A percentile compares a stretch with the other conserved stretches of the same genome.
Evolutionary conservation across 1,140 invertebrate genomes (phyloP).

Genomic region (Tribolium castaneum): DNA sequence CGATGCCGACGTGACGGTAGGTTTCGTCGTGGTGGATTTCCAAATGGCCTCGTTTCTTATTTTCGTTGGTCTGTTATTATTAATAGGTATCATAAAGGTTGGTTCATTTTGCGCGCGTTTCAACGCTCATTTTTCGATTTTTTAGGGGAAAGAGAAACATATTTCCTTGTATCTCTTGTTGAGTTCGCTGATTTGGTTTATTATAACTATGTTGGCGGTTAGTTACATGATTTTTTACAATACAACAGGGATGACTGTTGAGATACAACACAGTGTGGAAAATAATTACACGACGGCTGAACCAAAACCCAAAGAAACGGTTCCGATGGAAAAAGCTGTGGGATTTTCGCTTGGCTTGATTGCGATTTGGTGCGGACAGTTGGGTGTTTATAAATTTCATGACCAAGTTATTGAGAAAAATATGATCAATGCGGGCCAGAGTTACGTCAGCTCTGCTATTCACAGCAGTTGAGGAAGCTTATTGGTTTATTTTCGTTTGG

Average conservation of each 20-base stretch:
- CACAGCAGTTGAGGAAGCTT: not conserved
- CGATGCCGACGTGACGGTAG: not conserved
- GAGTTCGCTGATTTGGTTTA: not conserved
- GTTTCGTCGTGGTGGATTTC: not conserved
- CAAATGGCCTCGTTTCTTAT: not conserved
- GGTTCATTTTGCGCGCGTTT: not conserved
- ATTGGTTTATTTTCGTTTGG: not conserved
- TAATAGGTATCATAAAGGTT: constrained; percentile 11
- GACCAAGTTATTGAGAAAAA: constrained; percentile 1
- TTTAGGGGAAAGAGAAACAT: not conserved
- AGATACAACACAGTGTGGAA: not conserved
- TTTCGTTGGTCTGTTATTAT: not conserved
- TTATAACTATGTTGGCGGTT: not conserved
- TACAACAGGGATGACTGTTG: not conserved
- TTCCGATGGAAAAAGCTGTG: not conserved
- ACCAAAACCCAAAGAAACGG: not conserved
- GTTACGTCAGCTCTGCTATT: constrained; percentile 7
- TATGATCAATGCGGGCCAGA: constrained; percentile 3
- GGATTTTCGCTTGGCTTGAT: not conserved
- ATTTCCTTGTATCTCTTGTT: constrained; percentile 1
- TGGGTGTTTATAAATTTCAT: constrained; percentile 1
- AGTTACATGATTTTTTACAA: not conserved
- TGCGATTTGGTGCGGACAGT: not conserved
- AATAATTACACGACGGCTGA: not conserved
- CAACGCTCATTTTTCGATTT: not conserved